Percentiles rank a stretch among this genome's conserved stretches.
Evolutionary conservation across 2,888 invertebrate species (phyloP).

Genomic region (Hyposoter dolosus): DNA sequence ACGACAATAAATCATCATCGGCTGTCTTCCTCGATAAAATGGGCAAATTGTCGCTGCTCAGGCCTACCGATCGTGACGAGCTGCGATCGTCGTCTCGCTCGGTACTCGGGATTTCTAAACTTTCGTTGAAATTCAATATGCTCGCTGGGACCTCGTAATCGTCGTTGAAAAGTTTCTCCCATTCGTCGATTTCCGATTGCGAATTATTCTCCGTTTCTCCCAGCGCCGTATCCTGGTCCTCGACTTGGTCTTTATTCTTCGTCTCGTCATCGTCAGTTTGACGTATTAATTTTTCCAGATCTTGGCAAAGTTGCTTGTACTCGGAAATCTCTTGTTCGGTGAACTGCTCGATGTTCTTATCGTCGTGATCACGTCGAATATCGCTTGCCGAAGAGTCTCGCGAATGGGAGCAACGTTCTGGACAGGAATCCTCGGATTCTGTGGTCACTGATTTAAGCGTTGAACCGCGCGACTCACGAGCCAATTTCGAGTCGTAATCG

Average conservation of each 20-base stretch:
- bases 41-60: slow-evolving; percentile 32
- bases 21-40: slow-evolving; percentile 6
- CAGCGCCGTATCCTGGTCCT: slow-evolving; percentile 3
- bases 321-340: slow-evolving; percentile 78
- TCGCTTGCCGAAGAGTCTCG: slow-evolving; percentile 40
- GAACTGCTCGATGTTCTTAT: slow-evolving; percentile 60
- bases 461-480: slow-evolving; percentile 58
- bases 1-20: slow-evolving; percentile 43
- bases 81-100: slow-evolving; percentile 58
- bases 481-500: slow-evolving; percentile 50
- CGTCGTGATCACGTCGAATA: background rate
- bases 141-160: slow-evolving; percentile 44
- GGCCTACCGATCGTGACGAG: slow-evolving; percentile 47
- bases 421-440: slow-evolving; percentile 42
- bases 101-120: slow-evolving; percentile 13
- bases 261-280: slow-evolving; percentile 67
- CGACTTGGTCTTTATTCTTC: background rate
- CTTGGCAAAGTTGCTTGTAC: slow-evolving; percentile 79
- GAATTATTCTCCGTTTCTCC: slow-evolving; percentile 35
- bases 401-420: slow-evolving; percentile 36
- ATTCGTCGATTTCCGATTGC: slow-evolving; percentile 64
- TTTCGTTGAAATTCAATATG: slow-evolving; percentile 29
- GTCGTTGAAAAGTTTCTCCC: slow-evolving; percentile 59
- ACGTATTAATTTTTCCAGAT: slow-evolving; percentile 79
- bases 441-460: slow-evolving; percentile 2